Base-by-base conservation (phyloP, 2,888 invertebrate genomes). In the Eumerus sabulonum region DNA sequence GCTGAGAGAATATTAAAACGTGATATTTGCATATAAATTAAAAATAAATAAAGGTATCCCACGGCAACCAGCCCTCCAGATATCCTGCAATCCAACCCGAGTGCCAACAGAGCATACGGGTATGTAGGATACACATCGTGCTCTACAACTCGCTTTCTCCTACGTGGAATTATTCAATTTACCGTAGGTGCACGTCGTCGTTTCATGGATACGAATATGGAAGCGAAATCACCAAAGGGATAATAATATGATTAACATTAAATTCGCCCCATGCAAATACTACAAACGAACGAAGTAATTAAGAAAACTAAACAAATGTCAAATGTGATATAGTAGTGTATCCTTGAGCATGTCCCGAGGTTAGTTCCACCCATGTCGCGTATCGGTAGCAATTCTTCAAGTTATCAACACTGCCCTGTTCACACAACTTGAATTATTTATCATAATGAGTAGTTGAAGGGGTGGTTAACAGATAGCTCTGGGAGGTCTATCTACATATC, bases 11-110 rank as follows among this genome's bases (percentile, higher is more conserved):
- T 79, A 74, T 79, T 79, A 73, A 79, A 79, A 70, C 79, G 68
- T 64, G 73, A 68, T 79, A 79, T 79, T 79, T 79, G 79, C 79
- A 79, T 79, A 79, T 79, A 79, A 79, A 79, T 79, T 79, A 79
- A 79, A 74, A 79, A 73, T 79, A 79, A 79, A 79, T 79, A 79
- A 73, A 73, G 79, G 68, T 70, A 73, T 45, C 36, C 60, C 68
- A 18, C 50, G 14, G 57, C 35, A 47, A 27, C 27, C 27, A 27
- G 27, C 27, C 45, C 27, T 64, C 35, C 56, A 14, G 13, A 47
- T 47, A 48, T 27, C 54, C 19, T 50, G 13, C 35, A 7, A 35
- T 38, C 35, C 27, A 27, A 7, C 16, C 14, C 17, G 9, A 42
- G 17, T 40, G 11, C 40, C 12, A 40, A 11, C 11, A n/a, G 40